A percentile compares a stretch with the other conserved stretches of the same genome.
Conservation (phyloP, 2,113 vertebrate genomes). For the Thomomys bottae region DNA sequence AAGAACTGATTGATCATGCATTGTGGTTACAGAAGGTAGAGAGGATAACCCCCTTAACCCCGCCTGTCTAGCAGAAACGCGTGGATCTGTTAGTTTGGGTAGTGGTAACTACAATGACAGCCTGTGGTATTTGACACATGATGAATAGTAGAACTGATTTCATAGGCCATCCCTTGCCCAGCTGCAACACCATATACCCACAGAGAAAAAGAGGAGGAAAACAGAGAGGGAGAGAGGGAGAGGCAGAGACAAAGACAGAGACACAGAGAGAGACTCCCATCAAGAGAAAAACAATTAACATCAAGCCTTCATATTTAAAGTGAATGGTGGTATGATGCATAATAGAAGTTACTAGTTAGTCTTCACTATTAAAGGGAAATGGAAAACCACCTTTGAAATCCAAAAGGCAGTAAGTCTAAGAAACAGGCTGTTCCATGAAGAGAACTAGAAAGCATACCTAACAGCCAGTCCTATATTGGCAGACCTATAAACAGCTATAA, state of each 20-base stretch:
- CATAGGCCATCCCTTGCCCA: not conserved
- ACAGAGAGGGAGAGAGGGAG: not conserved
- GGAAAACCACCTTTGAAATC: not conserved
- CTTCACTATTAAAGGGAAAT: not conserved
- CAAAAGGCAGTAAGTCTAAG: not conserved
- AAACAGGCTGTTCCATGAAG: not conserved
- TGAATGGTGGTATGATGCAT: not conserved
- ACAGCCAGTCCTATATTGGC: not conserved
- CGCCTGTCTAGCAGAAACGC: not conserved
- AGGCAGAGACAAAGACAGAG: not conserved
- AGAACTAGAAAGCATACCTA: not conserved
- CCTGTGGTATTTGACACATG: not conserved
- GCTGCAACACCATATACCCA: no score
- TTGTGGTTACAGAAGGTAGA: not conserved
- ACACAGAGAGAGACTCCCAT: not conserved
- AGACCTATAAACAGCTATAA: not conserved
- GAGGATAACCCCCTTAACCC: not conserved
- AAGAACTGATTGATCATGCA: not conserved
- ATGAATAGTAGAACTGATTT: not conserved
- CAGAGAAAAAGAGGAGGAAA: no score
- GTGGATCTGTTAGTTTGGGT: not conserved
- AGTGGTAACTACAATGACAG: not conserved
- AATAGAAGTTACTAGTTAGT: not conserved
- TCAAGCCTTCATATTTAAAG: not conserved
- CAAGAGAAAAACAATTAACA: not conserved